These are phyloP conservation scores for Dasyurus viverrinus DNA, from an alignment of 2,113 vertebrate species.

Conservation along the genomic window DNA sequence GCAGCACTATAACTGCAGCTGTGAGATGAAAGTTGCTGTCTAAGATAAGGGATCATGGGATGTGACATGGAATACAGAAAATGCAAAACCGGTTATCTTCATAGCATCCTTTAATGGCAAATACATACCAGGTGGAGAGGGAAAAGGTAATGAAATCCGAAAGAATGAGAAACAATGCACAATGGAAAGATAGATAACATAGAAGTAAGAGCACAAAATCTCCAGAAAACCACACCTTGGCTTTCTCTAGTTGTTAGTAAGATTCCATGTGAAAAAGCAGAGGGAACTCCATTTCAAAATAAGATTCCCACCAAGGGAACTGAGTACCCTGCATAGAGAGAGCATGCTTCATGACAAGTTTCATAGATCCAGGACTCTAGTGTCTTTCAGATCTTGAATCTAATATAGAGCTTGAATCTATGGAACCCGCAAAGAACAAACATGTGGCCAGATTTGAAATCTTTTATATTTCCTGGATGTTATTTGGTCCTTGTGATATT, in stretches of 20 bases:
- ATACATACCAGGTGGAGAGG: not conserved
- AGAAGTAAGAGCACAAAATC: not conserved
- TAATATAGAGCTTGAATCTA: not conserved
- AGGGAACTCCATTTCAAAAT: slow-evolving; percentile 5
- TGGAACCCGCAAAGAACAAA: not conserved
- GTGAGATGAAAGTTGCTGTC: not conserved
- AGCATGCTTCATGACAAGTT: not conserved
- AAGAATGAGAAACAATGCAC: not conserved
- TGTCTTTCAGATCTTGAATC: not conserved
- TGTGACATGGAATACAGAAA: slow-evolving; percentile 1
- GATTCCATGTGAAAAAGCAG: slow-evolving; percentile 44
- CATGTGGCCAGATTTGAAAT: not conserved
- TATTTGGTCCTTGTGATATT: not conserved
- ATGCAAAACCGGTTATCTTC: not conserved
- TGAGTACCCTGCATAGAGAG: not conserved
- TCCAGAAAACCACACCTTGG: slow-evolving; percentile 1
- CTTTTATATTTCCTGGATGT: not conserved
- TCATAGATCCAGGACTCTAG: not conserved
- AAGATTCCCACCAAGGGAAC: not conserved
- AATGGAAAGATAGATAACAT: not conserved
- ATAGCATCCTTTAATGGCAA: slow-evolving; percentile 14
- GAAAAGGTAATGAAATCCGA: slow-evolving; percentile 18
- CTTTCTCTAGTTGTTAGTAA: slow-evolving; percentile 6
- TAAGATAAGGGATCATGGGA: not conserved
- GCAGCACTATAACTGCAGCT: not conserved